phyloP scores from a whole-genome alignment of 1,140 invertebrate genomes.

The Vanessa tameamea region DNA sequence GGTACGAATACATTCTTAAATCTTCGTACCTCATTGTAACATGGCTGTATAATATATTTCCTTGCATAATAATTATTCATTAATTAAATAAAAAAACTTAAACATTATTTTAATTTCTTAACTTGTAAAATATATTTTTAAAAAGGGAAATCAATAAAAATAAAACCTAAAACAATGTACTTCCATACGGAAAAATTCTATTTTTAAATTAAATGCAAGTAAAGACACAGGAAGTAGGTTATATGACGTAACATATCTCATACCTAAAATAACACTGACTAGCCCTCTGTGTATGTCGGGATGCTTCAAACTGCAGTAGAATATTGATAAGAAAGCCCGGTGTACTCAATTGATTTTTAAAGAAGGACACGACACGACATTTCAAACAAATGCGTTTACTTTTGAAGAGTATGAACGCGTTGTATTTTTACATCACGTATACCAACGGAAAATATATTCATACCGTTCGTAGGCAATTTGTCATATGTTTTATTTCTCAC shows the following conservation, averaged over 20 bases:
- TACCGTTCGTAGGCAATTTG: slow-evolving; percentile 23
- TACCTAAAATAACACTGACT: slow-evolving; percentile 4
- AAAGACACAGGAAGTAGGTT: neutral
- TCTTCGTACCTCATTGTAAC: no score
- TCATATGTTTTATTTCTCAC: slow-evolving; percentile 51
- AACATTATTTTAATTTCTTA: no score
- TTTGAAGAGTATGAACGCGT: neutral
- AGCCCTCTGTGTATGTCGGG: neutral
- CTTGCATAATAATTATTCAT: no score
- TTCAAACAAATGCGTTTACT: no score
- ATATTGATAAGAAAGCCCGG: neutral
- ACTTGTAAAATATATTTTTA: no score
- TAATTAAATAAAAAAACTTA: no score
- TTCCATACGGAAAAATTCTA: neutral
- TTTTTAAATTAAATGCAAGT: neutral
- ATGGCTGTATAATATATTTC: no score
- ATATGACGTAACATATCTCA: neutral
- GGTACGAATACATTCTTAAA: no score
- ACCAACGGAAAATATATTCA: slow-evolving; percentile 13
- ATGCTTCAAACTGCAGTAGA: neutral
- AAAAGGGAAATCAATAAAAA: neutral
- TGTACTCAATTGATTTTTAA: slow-evolving; percentile 1
- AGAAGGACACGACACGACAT: neutral
- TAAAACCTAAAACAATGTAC: neutral
- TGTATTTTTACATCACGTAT: neutral